A percentile compares a stretch with the other conserved stretches of the same genome.
phyloP scores from a whole-genome alignment of 2,888 invertebrate species.

The Hydrotaea diabolus region DNA sequence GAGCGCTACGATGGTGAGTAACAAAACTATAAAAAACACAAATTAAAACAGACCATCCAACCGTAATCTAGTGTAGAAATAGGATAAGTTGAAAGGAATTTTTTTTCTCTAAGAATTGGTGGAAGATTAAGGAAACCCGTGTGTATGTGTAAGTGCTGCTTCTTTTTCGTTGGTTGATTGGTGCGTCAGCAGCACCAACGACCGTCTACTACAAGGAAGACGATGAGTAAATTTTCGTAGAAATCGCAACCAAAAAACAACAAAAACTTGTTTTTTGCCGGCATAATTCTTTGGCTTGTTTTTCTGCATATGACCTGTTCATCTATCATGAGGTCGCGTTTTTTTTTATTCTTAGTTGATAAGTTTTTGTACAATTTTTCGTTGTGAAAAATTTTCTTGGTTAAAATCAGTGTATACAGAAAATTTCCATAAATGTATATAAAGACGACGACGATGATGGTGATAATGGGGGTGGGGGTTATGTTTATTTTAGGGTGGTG shows the following conservation, averaged over 20 bases:
- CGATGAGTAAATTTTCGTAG: conserved; percentile 45
- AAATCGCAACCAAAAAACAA: conserved; percentile 42
- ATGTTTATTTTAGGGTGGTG: conserved; percentile 47
- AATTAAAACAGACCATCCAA: background rate
- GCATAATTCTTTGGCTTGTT: conserved; percentile 51
- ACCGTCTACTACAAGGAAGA: background rate
- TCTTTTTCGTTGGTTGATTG: conserved; percentile 20
- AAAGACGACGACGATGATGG: conserved; percentile 9
- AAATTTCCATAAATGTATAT: conserved; percentile 58
- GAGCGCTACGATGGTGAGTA: conserved; percentile 92
- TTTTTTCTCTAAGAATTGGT: conserved; percentile 39
- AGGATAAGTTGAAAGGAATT: background rate
- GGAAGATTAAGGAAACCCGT: conserved; percentile 10
- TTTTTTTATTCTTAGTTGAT: conserved; percentile 6
- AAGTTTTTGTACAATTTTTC: background rate
- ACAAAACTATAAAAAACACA: conserved; percentile 22
- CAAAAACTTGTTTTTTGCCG: conserved; percentile 63
- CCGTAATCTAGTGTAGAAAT: background rate
- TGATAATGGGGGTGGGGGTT: conserved; percentile 56
- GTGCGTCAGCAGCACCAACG: conserved; percentile 42
- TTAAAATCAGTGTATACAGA: conserved; percentile 62
- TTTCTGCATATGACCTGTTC: background rate
- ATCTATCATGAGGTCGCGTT: background rate
- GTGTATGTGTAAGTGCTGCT: conserved; percentile 26
- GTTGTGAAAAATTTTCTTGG: conserved; percentile 22